Evolutionary conservation across 2,888 invertebrate species (phyloP).

Genomic region (Eledona agricola): DNA sequence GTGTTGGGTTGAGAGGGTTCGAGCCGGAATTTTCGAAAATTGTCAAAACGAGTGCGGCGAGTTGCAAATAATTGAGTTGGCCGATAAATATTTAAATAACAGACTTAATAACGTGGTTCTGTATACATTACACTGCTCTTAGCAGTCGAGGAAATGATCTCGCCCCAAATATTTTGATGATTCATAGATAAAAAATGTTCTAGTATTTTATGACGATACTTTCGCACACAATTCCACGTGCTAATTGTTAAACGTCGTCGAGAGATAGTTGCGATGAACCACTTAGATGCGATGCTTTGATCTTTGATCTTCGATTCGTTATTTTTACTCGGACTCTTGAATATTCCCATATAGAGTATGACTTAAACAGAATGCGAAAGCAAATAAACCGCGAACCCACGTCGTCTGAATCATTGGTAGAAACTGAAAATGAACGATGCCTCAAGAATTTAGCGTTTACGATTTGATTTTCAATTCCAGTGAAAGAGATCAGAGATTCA

Average conservation of each 20-base stretch:
- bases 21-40: no score
- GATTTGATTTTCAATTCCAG: constrained; percentile 46
- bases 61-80: constrained; percentile 15
- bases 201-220: constrained; percentile 26
- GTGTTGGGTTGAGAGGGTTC: no score
- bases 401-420: constrained; percentile 42
- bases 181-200: constrained; percentile 34
- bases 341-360: constrained; percentile 31
- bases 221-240: constrained; percentile 23
- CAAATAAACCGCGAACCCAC: constrained; percentile 46
- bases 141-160: constrained; percentile 30
- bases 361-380: constrained; percentile 34
- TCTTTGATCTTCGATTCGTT: constrained; percentile 4
- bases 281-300: constrained; percentile 4
- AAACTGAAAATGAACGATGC: constrained; percentile 42
- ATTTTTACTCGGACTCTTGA: constrained; percentile 26
- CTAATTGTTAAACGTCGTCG: no score
- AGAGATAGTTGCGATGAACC: constrained; percentile 12
- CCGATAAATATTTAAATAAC: constrained; percentile 28
- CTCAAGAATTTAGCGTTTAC: constrained; percentile 1
- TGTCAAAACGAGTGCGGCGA: neutral
- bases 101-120: constrained; percentile 16
- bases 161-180: constrained; percentile 37
- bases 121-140: constrained; percentile 16
- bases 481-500: constrained; percentile 47